A percentile compares a stretch with the other conserved stretches of the same genome.
Conservation (phyloP, 2,797 vertebrate genomes). For the Rhyacichthys aspro region DNA sequence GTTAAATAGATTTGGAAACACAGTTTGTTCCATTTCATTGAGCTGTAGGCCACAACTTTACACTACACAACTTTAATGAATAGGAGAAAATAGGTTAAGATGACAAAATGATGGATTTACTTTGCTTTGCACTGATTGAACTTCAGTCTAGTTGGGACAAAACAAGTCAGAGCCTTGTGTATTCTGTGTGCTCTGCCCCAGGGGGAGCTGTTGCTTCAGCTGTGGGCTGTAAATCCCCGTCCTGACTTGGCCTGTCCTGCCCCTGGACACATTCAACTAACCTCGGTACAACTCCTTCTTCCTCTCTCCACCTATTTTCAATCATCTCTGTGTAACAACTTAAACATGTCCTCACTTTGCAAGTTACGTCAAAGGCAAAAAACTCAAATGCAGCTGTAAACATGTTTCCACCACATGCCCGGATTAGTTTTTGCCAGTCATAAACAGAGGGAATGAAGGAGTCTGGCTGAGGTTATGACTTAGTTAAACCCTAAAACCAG, state of each 20-base stretch:
- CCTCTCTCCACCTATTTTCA: background rate
- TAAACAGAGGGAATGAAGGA: constrained; percentile 44
- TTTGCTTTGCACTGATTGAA: background rate
- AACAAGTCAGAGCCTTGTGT: constrained; percentile 10
- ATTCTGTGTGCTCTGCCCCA: constrained; percentile 61
- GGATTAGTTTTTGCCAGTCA: constrained; percentile 27
- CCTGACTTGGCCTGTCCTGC: constrained; percentile 22
- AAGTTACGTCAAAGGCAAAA: constrained; percentile 33
- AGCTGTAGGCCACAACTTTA: too few species aligned
- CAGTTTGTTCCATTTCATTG: too few species aligned
- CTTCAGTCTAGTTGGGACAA: background rate
- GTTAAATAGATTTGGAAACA: too few species aligned
- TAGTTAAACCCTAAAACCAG: constrained; percentile 31
- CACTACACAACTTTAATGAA: too few species aligned
- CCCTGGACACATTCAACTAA: constrained; percentile 21
- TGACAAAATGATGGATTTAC: too few species aligned
- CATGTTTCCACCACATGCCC: constrained; percentile 61
- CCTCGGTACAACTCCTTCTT: constrained; percentile 13
- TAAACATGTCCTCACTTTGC: constrained; percentile 17
- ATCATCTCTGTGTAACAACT: background rate
- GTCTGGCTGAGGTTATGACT: constrained; percentile 57
- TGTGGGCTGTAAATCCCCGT: constrained; percentile 24
- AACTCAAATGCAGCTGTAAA: constrained; percentile 39
- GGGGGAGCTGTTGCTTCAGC: constrained; percentile 74
- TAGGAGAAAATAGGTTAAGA: too few species aligned